A percentile compares a stretch with the other conserved stretches of the same genome.
These are phyloP conservation scores for Merodon equestris DNA, from an alignment of 2,888 invertebrate species.

Conservation along the genomic window DNA sequence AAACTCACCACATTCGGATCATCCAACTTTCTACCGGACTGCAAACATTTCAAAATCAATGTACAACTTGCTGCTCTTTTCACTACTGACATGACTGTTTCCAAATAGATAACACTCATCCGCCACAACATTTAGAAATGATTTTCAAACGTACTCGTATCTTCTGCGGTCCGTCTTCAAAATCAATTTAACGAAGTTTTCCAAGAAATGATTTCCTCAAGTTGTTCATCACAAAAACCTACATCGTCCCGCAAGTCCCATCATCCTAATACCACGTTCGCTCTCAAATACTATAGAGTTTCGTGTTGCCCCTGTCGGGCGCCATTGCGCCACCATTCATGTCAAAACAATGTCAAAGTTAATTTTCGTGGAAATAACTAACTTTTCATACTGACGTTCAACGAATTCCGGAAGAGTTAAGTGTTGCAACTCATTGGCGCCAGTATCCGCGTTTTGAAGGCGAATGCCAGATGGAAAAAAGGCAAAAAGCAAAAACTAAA, in stretches of 20 bases:
- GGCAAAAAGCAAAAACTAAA: neutral
- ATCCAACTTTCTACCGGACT: too few relatives aligned
- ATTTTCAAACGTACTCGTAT: neutral
- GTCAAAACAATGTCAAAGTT: conserved; percentile 67
- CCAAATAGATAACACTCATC: too few relatives aligned
- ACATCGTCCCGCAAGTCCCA: neutral
- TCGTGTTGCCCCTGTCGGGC: neutral
- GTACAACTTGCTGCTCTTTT: too few relatives aligned
- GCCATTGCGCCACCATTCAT: conserved; percentile 32
- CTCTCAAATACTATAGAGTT: neutral
- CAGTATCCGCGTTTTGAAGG: conserved; percentile 29
- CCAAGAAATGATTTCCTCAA: conserved; percentile 25
- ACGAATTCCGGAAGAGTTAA: conserved; percentile 37
- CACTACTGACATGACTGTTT: too few relatives aligned
- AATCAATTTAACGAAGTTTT: conserved; percentile 46
- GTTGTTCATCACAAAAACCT: conserved; percentile 7
- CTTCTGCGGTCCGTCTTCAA: conserved; percentile 12
- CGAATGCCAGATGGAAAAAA: conserved; percentile 5
- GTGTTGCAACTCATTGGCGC: conserved; percentile 61
- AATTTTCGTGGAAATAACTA: conserved; percentile 59
- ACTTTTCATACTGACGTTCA: conserved; percentile 55
- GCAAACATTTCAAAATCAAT: too few relatives aligned
- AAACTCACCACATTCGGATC: too few relatives aligned
- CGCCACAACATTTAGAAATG: neutral
- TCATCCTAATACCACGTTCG: neutral